A percentile compares a stretch with the other conserved stretches of the same genome.
Evolutionary conservation across 2,888 invertebrate species (phyloP).

Genomic region (Dione vanillae): DNA sequence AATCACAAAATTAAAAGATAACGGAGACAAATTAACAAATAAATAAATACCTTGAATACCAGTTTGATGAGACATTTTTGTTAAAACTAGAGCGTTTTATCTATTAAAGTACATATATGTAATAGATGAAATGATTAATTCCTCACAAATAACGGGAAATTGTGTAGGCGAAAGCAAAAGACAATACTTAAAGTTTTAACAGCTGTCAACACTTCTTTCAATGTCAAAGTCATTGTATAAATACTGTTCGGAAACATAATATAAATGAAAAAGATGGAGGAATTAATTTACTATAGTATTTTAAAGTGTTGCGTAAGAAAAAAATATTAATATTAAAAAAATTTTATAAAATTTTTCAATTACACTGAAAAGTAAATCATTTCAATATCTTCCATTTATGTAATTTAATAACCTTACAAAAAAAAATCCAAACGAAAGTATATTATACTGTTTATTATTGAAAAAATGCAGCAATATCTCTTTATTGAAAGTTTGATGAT

Average conservation of each 20-base stretch:
- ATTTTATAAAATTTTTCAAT: no score
- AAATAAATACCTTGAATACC: slow-evolving; percentile 90
- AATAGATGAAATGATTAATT: slow-evolving; percentile 25
- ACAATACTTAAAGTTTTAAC: not conserved
- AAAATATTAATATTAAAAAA: no score
- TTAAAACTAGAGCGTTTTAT: slow-evolving; percentile 7
- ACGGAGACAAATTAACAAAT: not conserved
- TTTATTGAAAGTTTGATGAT: no score
- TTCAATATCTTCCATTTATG: no score
- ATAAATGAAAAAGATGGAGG: no score
- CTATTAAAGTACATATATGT: slow-evolving; percentile 6
- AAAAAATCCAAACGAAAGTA: no score
- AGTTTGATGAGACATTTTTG: slow-evolving; percentile 93
- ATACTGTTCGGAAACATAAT: slow-evolving; percentile 13
- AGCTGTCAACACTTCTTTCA: slow-evolving; percentile 21
- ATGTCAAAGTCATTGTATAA: slow-evolving; percentile 23
- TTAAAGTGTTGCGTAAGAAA: no score
- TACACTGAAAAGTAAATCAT: no score
- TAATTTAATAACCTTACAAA: no score
- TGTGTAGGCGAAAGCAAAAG: slow-evolving; percentile 40
- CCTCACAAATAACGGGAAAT: slow-evolving; percentile 41
- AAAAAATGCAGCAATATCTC: no score
- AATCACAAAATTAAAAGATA: not conserved
- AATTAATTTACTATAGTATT: no score
- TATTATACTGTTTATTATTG: no score